Evolutionary conservation across 1,140 invertebrate species (phyloP).

Genomic region (Amyelois transitella): DNA sequence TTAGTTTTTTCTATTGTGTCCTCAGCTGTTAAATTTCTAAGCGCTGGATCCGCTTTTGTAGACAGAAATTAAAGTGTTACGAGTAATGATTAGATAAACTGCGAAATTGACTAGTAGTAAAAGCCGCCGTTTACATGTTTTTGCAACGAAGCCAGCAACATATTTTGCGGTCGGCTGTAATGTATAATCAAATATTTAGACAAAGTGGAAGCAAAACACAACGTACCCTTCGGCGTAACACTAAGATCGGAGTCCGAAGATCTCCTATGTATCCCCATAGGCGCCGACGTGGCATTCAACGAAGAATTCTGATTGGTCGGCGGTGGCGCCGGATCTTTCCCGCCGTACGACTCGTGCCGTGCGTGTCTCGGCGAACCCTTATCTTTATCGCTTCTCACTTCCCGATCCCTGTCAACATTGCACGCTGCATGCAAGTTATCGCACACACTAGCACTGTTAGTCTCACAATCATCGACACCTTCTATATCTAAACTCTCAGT

Average conservation of each 20-base stretch:
- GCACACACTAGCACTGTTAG: conserved; percentile 70
- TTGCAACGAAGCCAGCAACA: no score
- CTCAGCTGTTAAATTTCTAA: no score
- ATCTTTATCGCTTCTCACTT: conserved; percentile 50
- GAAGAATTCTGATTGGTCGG: conserved; percentile 34
- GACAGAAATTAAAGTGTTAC: no score
- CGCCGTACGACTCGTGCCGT: conserved; percentile 59
- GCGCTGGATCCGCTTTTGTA: no score
- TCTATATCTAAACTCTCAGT: conserved; percentile 50
- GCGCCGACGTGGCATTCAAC: conserved; percentile 75
- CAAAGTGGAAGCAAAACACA: conserved; percentile 11
- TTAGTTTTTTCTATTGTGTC: no score
- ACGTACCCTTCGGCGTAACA: conserved; percentile 94
- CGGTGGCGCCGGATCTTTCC: conserved; percentile 31
- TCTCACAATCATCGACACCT: conserved; percentile 31
- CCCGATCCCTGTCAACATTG: conserved; percentile 62
- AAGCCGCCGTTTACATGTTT: no score
- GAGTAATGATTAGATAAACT: no score
- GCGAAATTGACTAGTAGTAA: no score
- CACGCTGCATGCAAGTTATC: conserved; percentile 72
- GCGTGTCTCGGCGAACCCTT: conserved; percentile 58
- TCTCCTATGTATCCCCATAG: conserved; percentile 80
- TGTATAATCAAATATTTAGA: no score
- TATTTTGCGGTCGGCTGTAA: no score
- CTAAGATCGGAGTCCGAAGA: conserved; percentile 96